Base-by-base conservation (phyloP, 2,888 invertebrate species). In the Nemotelus pantherinus region DNA sequence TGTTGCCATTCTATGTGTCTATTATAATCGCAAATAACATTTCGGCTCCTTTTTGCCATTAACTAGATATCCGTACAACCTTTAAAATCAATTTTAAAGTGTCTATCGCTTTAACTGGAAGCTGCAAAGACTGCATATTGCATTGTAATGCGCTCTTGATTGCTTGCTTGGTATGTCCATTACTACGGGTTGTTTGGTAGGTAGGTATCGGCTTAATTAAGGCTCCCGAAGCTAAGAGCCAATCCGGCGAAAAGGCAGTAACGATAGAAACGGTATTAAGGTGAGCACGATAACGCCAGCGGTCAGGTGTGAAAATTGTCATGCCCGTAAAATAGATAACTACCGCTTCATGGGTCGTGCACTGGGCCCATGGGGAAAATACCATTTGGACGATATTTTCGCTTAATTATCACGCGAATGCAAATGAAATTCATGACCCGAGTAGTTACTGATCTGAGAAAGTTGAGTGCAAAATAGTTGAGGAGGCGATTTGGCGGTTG, bases 301-400 rank as follows among this genome's bases (percentile, higher is more conserved):
- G 74, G 60, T 63, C 74, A 74, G 63, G 74, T 74, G 74, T 63
- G 74, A 74, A 74, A 74, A 72, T 72, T 72, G 58, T 72, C 60
- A 58, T 45, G 58, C 44, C 72, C 47, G 9, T 43, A 60, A 72
- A 58, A 72, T 25, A 39, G 60, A 48, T 74, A 67, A 70, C 7
- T 43, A 43, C 50, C 43, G 70, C 63, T 48, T 63, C 10, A 41
- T 60, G 41, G 25, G 63, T 72, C 58, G 45, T 58, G 60, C 74
- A 47, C 60, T 41, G n/a, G 63, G 9, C 43, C 47, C 53, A 39
- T 53, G 47, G 43, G 4, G 43, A 41, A n/a, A 55, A 41, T 55
- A 55, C 43, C 70, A 50, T 53, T 70, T 53, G 3, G 45, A n/a
- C 7, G 60, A 2, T 45, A 60, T 60, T 74, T 72, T 39, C 60